Base-by-base conservation (phyloP, 2,797 vertebrate species). In the Valencia hispanica region DNA sequence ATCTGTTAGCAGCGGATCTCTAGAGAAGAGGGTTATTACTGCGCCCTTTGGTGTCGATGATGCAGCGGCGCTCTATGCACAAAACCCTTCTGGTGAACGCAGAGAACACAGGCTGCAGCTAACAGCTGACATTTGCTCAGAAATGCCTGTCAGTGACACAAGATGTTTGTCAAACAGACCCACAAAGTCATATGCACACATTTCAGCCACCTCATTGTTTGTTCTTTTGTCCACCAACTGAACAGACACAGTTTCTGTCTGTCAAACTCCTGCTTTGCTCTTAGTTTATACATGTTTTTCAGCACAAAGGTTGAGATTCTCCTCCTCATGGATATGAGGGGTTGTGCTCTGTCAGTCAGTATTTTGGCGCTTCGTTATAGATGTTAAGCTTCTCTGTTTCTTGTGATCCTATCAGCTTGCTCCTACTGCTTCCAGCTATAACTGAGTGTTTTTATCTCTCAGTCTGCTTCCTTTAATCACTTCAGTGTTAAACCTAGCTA, bases 71-170 rank as follows among this genome's bases (percentile, higher is more conserved):
- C 84, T 41, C 70, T 78, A 61, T 2, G 32, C 86, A 68, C 83
- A 68, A n/a, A 81, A 84, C 79, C 87, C 77, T 79, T 77, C 68
- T 48, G 83, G 78, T 70, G 79, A 84, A 76, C 55, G 30, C 78
- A 65, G 74, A 32, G 78, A 89, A 79, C 73, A 68, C 73, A 79
- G 79, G 87, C 75, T 50, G 30, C 57, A 79, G 79, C 74, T 84
- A 88, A 91, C 88, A 88, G 84, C 87, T 90, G 89, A 88, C 88
- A 87, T 93, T 90, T 88, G 84, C 80, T 73, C 76, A 65, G 83
- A 86, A 84, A 88, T 76, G 83, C 77, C 85, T 82, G 86, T 90
- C 92, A 91, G 73, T 88, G 86, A 88, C 83, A 71, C 53, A 18
- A 71, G 34, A 20, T 1, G n/a, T 55, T 78, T 74, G 72, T 80